Conservation (phyloP, 2,888 invertebrate genomes). For the Nyleta sp. region DNA sequence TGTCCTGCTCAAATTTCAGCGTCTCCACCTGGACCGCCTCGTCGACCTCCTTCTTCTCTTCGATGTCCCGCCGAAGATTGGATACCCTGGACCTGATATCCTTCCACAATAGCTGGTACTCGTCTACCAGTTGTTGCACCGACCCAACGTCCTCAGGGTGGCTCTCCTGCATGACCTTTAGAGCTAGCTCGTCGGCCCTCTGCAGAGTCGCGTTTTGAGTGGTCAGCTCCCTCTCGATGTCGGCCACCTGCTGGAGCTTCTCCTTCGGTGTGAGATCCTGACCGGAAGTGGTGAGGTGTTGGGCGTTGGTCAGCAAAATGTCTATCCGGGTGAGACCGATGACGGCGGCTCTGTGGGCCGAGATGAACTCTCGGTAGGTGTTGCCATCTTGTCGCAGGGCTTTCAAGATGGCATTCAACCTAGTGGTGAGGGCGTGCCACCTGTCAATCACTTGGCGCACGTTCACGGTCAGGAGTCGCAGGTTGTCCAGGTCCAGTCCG, state of each 20-base stretch:
- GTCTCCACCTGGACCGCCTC: slow-evolving; percentile 89
- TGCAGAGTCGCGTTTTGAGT: slow-evolving; percentile 83
- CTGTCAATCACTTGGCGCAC: slow-evolving; percentile 85
- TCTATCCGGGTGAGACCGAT: slow-evolving; percentile 89
- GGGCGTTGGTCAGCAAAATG: slow-evolving; percentile 87
- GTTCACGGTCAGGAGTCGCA: slow-evolving; percentile 86
- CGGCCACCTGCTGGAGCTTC: slow-evolving; percentile 83
- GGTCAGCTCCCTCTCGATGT: slow-evolving; percentile 85
- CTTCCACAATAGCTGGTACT: slow-evolving; percentile 87
- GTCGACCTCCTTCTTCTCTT: slow-evolving; percentile 82
- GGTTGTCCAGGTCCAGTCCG: slow-evolving; percentile 87
- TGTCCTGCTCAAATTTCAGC: slow-evolving; percentile 89
- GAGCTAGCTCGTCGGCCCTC: slow-evolving; percentile 85
- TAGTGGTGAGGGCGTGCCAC: slow-evolving; percentile 87
- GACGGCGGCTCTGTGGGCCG: slow-evolving; percentile 88
- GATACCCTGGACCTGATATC: slow-evolving; percentile 85
- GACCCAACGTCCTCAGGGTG: slow-evolving; percentile 84
- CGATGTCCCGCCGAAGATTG: slow-evolving; percentile 81
- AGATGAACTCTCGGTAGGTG: slow-evolving; percentile 87
- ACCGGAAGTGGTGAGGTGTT: slow-evolving; percentile 84
- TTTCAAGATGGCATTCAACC: slow-evolving; percentile 85
- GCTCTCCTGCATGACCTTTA: slow-evolving; percentile 85
- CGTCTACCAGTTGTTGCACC: slow-evolving; percentile 86
- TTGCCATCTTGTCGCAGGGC: slow-evolving; percentile 85
- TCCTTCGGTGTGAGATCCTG: slow-evolving; percentile 82